Conservation (phyloP, 2,113 vertebrate genomes). For the Hepsetus odoe region DNA sequence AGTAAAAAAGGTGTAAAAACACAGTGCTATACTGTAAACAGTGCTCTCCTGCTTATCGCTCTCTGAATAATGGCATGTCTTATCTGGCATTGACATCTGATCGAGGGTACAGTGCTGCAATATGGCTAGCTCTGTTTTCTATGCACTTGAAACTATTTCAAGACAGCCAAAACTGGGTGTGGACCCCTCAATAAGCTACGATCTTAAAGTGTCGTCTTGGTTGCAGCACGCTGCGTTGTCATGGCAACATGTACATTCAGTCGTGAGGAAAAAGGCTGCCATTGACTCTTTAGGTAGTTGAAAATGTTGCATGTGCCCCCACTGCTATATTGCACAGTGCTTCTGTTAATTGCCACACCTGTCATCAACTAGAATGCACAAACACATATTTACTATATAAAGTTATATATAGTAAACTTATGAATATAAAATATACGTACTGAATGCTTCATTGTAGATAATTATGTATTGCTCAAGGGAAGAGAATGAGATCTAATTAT, state of each 20-base stretch:
- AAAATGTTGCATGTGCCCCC: constrained; percentile 65
- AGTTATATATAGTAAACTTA: constrained; percentile 52
- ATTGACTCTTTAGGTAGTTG: constrained; percentile 68
- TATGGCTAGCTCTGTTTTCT: constrained; percentile 57
- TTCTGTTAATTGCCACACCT: constrained; percentile 67
- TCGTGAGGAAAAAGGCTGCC: constrained; percentile 56
- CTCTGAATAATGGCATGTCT: constrained; percentile 38
- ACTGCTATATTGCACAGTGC: constrained; percentile 74
- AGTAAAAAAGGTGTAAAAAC: constrained; percentile 55
- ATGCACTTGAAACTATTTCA: constrained; percentile 34
- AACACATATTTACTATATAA: constrained; percentile 9
- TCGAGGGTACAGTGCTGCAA: constrained; percentile 44
- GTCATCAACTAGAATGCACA: constrained; percentile 58
- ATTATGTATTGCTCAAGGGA: constrained; percentile 74
- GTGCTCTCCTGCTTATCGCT: constrained; percentile 52
- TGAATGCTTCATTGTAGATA: constrained; percentile 37
- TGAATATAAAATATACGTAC: constrained; percentile 61
- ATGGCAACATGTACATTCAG: constrained; percentile 73
- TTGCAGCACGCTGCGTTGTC: constrained; percentile 63
- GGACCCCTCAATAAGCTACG: constrained; percentile 47
- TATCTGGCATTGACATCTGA: constrained; percentile 36
- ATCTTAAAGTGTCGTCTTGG: constrained; percentile 61
- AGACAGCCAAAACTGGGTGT: constrained; percentile 27
- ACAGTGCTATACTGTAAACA: constrained; percentile 62
- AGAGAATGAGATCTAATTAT: constrained; percentile 25